Evolutionary conservation across 2,888 invertebrate species (phyloP).

Genomic region (Mayetiola destructor): DNA sequence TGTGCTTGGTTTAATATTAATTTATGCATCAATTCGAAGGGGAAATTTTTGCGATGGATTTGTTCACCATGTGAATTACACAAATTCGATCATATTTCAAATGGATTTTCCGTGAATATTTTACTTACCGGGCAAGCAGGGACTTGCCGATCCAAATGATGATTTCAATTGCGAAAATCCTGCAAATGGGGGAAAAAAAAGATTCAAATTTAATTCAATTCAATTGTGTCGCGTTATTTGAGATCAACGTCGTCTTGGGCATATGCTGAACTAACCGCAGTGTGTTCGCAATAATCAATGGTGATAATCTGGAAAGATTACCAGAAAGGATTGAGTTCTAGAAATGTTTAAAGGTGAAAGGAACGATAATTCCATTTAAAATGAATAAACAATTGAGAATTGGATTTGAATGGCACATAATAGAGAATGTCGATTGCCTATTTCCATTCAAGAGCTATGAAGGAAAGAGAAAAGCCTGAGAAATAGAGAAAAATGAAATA

Average conservation of each 20-base stretch:
- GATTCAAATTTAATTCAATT: neutral
- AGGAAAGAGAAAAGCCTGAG: neutral
- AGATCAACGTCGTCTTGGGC: neutral
- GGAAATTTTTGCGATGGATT: neutral
- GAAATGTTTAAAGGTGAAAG: neutral
- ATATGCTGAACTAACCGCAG: neutral
- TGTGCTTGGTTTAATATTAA: neutral
- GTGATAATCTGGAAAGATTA: neutral
- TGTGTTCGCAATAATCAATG: neutral
- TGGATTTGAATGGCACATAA: neutral
- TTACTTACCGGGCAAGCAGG: constrained; percentile 31
- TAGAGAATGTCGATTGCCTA: neutral
- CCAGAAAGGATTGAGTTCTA: neutral
- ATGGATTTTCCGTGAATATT: too few relatives aligned
- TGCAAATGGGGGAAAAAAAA: constrained; percentile 20
- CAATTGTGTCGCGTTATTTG: neutral
- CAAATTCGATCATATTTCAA: too few relatives aligned
- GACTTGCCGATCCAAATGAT: constrained; percentile 26
- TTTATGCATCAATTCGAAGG: neutral
- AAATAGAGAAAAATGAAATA: neutral
- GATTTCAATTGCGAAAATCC: constrained; percentile 32
- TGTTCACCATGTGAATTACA: neutral
- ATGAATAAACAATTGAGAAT: constrained; percentile 5
- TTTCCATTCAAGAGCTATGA: neutral
- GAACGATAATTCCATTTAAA: neutral